A percentile compares a stretch with the other conserved stretches of the same genome.
Conservation (phyloP, 2,113 vertebrate genomes). For the Trematocara macrostoma region DNA sequence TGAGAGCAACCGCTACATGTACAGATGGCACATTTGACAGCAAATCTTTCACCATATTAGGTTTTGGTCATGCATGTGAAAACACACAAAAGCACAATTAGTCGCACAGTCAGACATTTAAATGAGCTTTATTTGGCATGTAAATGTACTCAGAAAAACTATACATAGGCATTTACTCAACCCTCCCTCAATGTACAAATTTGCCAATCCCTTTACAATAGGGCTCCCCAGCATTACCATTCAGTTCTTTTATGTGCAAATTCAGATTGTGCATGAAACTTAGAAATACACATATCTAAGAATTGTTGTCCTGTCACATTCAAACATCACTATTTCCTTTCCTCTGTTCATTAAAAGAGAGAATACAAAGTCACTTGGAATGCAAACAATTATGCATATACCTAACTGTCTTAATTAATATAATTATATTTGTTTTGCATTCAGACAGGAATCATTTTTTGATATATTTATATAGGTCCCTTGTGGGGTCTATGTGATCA, state of each 20-base stretch:
- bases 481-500: neutral
- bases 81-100: neutral
- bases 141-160: neutral
- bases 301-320: neutral
- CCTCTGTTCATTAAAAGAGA: neutral
- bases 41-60: neutral
- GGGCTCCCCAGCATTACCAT: neutral
- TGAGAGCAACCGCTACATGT: neutral
- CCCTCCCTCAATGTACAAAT: neutral
- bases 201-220: neutral
- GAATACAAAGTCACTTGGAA: neutral
- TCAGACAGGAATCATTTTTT: constrained; percentile 8
- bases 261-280: neutral
- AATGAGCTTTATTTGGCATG: neutral
- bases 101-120: neutral
- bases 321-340: neutral
- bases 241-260: neutral
- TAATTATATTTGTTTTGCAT: constrained; percentile 30
- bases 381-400: neutral
- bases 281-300: neutral
- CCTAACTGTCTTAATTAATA: constrained; percentile 5
- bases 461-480: neutral
- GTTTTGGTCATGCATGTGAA: neutral
- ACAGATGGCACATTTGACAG: neutral
- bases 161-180: neutral